Percentiles rank a stretch among this genome's conserved stretches.
These are phyloP conservation scores for Cheilosia scutellata DNA, from an alignment of 2,888 invertebrate species.

Conservation along the genomic window DNA sequence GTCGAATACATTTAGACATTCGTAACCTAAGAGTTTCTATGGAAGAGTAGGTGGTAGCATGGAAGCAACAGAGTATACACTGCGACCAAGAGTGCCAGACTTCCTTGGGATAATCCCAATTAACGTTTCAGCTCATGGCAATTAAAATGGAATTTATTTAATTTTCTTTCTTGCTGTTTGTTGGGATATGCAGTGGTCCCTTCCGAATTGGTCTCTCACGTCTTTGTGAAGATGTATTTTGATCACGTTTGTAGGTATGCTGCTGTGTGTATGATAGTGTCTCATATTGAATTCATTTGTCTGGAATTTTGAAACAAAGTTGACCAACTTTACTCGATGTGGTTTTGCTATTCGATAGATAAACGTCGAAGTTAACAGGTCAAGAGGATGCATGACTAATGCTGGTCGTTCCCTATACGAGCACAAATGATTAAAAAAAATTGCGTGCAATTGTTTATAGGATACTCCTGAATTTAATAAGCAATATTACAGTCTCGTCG, in stretches of 20 bases:
- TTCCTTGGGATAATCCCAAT: constrained; percentile 76
- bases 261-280: neutral
- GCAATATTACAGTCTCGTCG: too few species aligned
- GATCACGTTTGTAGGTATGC: constrained; percentile 33
- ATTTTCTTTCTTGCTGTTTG: constrained; percentile 58
- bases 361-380: neutral
- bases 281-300: constrained; percentile 3
- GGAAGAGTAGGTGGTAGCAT: constrained; percentile 18
- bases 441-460: too few species aligned
- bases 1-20: constrained; percentile 75
- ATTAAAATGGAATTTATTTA: constrained; percentile 76
- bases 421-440: too few species aligned
- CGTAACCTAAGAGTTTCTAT: constrained; percentile 67
- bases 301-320: neutral
- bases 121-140: constrained; percentile 77
- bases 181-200: constrained; percentile 6
- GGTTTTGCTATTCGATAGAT: neutral
- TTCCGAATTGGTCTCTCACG: neutral
- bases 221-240: constrained; percentile 27
- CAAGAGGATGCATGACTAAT: neutral
- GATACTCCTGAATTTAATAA: too few species aligned
- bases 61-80: constrained; percentile 60
- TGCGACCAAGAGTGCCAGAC: constrained; percentile 45
- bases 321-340: neutral
- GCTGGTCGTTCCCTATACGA: too few species aligned